These are phyloP conservation scores for Pachyrhynchus sulphureomaculatus DNA, from an alignment of 1,140 invertebrate genomes.

Conservation along the genomic window DNA sequence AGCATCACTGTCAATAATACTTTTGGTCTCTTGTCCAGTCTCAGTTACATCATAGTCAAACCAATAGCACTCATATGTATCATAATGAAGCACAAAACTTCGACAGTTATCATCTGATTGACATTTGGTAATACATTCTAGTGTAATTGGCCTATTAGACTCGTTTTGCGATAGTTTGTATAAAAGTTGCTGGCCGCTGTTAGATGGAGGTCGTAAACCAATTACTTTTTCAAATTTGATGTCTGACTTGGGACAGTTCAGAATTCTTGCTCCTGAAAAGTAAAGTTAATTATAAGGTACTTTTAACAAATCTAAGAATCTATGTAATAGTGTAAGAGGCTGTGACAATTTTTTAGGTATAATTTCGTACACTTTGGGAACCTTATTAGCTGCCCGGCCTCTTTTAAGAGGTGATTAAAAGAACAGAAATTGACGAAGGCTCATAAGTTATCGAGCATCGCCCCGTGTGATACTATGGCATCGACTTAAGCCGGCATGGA, in stretches of 20 bases:
- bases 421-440: too few species aligned
- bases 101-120: conserved; percentile 51
- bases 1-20: conserved; percentile 51
- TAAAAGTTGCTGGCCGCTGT: conserved; percentile 27
- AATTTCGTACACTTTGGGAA: too few species aligned
- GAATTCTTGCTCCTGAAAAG: conserved; percentile 33
- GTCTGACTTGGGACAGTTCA: conserved; percentile 36
- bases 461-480: too few species aligned
- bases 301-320: neutral
- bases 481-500: too few species aligned
- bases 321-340: too few species aligned
- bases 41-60: conserved; percentile 47
- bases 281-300: neutral
- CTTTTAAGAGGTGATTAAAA: too few species aligned
- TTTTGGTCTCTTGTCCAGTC: conserved; percentile 44
- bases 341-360: too few species aligned
- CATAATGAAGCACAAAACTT: conserved; percentile 53
- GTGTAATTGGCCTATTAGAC: conserved; percentile 53
- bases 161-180: conserved; percentile 25
- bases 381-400: too few species aligned
- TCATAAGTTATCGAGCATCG: too few species aligned
- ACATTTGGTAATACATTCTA: conserved; percentile 55
- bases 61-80: conserved; percentile 52
- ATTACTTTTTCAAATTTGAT: conserved; percentile 48
- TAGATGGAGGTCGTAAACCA: conserved; percentile 39